Evolutionary conservation across 2,797 vertebrate genomes (phyloP).

Genomic region (Acanthiza pusilla): DNA sequence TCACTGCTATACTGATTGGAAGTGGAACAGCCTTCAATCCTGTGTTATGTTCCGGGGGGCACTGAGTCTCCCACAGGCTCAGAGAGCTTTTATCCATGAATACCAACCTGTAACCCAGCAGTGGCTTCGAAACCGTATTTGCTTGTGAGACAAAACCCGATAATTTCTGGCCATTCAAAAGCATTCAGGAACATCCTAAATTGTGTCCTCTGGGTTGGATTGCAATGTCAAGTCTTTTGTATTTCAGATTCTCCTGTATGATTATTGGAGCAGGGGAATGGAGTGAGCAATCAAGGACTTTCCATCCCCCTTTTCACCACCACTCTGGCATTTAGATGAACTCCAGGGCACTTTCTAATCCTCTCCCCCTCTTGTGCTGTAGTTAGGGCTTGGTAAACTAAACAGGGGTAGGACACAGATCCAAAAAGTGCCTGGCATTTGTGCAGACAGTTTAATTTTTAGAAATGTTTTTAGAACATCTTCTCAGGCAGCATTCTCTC

Average conservation of each 20-base stretch:
- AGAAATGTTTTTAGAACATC: background rate
- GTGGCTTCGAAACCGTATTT: background rate
- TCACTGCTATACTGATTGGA: background rate
- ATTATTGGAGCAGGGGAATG: background rate
- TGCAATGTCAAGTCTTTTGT: background rate
- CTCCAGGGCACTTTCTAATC: background rate
- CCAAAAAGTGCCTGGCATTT: background rate
- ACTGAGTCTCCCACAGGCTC: conserved; percentile 3
- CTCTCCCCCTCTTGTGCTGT: accelerated
- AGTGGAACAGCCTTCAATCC: background rate
- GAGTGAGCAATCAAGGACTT: background rate
- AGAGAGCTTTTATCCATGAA: background rate
- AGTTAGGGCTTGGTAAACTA: background rate
- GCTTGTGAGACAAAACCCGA: background rate
- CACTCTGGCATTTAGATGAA: background rate
- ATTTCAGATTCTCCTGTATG: background rate
- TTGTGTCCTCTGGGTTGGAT: conserved; percentile 9
- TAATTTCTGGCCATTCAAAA: conserved; percentile 23
- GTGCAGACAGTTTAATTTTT: background rate
- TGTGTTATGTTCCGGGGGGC: background rate
- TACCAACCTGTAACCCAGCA: background rate
- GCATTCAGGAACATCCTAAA: background rate
- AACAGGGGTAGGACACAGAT: background rate
- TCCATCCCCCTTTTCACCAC: background rate
- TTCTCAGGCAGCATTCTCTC: background rate